Base-by-base conservation (phyloP, 2,888 invertebrate species). In the Silvanus unidentatus region DNA sequence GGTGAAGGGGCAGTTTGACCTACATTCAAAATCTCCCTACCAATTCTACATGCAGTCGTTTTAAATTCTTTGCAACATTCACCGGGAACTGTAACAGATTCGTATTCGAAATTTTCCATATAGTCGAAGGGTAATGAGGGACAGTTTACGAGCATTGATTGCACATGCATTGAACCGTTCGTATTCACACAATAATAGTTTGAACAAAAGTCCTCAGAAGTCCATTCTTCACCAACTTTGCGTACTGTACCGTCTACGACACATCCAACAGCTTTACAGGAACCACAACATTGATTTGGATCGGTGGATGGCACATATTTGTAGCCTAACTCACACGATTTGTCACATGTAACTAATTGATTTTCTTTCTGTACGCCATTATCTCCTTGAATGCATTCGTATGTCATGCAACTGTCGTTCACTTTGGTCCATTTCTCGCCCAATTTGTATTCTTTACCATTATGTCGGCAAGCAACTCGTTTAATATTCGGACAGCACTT, bases 401-500 rank as follows among this genome's bases (percentile, higher is more conserved):
- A 75, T 13, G 72, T 73, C 42, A 74, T 76, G 63, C 84, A 84
- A 15, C 73, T 73, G 59, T 83, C 74, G 2, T 65, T 65, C 0
- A 76, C 75, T 29, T 55, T 53, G 0, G 74, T 71, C 81, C 82
- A 82, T 54, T 75, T 77, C 48, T 80, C 78, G n/a, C 79, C 80
- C 2, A 76, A 71, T 74, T 79, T 43, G 40, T 62, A 61, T 54
- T 70, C 45, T 62, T 67, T 58, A 8, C 60, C 68, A 2, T 68
- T 62, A 38, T 74, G 66, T 57, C 71, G 75, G 58, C 88, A 88
- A 0, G 81, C 82, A 1, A 72, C 72, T 12, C 80, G 74, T 46
- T 72, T 72, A 27, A 77, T 68, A 6, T 62, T 65, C 0, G 85
- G 78, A 64, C 88, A 88, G 70, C 88, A 88, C 43, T 78, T 72